Evolutionary conservation across 2,888 invertebrate genomes (phyloP).

Genomic region (Sialis lutaria): DNA sequence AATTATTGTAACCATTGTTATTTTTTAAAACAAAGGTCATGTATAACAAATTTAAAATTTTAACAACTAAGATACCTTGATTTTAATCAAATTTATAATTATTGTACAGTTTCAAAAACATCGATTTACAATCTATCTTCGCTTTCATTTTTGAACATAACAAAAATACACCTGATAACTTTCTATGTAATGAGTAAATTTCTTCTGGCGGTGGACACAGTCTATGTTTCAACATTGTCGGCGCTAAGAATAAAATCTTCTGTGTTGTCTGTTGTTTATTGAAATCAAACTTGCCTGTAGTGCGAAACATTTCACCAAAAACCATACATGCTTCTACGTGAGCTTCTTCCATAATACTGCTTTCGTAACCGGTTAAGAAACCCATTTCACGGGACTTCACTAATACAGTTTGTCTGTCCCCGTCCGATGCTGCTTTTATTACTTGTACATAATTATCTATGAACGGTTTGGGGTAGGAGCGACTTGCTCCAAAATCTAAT

Average conservation of each 20-base stretch:
- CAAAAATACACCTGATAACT: slow-evolving; percentile 88
- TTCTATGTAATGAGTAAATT: slow-evolving; percentile 93
- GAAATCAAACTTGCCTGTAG: slow-evolving; percentile 71
- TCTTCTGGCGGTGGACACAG: slow-evolving; percentile 97
- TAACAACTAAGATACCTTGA: too few species aligned
- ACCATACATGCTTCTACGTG: slow-evolving; percentile 96
- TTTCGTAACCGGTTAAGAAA: slow-evolving; percentile 95
- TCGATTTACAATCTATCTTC: slow-evolving; percentile 61
- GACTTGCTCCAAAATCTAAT: slow-evolving; percentile 91
- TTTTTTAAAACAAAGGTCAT: too few species aligned
- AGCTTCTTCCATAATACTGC: slow-evolving; percentile 88
- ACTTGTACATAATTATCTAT: slow-evolving; percentile 86
- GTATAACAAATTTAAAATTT: too few species aligned
- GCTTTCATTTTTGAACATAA: slow-evolving; percentile 76
- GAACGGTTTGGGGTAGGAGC: slow-evolving; percentile 70
- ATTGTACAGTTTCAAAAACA: slow-evolving; percentile 64
- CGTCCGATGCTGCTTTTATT: slow-evolving; percentile 73
- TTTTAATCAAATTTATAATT: slow-evolving; percentile 34
- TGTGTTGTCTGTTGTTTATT: slow-evolving; percentile 65
- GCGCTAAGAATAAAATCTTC: slow-evolving; percentile 70
- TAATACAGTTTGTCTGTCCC: slow-evolving; percentile 56
- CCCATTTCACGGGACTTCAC: slow-evolving; percentile 73
- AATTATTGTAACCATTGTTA: too few species aligned
- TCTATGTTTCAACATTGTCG: slow-evolving; percentile 85
- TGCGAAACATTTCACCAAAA: slow-evolving; percentile 84